Percentiles rank a stretch among this genome's conserved stretches.
Evolutionary conservation across 2,797 vertebrate genomes (phyloP).

Genomic region (Etheostoma perlongum): DNA sequence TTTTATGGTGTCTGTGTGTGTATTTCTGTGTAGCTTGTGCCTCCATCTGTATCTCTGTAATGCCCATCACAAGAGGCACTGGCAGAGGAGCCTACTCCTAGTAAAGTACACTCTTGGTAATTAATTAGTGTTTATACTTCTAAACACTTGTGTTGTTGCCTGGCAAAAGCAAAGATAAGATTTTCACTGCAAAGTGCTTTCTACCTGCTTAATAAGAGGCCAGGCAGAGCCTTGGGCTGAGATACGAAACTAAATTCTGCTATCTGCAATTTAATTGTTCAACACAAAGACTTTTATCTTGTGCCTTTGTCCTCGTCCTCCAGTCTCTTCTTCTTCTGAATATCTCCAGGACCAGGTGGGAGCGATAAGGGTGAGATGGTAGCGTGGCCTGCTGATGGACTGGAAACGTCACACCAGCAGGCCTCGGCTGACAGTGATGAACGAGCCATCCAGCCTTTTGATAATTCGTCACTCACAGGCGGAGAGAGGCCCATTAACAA

Average conservation of each 20-base stretch:
- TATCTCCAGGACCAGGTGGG: slow-evolving; percentile 74
- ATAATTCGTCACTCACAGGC: slow-evolving; percentile 85
- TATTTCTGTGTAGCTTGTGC: slow-evolving; percentile 1
- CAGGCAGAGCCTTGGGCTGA: slow-evolving; percentile 47
- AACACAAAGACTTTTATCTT: slow-evolving; percentile 41
- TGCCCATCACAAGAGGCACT: slow-evolving; percentile 32
- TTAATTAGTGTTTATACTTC: slow-evolving; percentile 75
- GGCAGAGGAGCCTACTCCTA: slow-evolving; percentile 37
- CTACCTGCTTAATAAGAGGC: slow-evolving; percentile 73
- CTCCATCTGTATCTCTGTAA: slow-evolving; percentile 41
- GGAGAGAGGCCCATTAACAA: slow-evolving; percentile 82
- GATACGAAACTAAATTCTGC: slow-evolving; percentile 45
- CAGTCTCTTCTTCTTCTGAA: slow-evolving; percentile 14
- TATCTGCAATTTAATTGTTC: slow-evolving; percentile 62
- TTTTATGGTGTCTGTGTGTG: slow-evolving; percentile 21
- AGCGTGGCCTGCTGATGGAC: slow-evolving; percentile 57
- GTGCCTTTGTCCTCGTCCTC: slow-evolving; percentile 34
- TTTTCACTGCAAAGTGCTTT: slow-evolving; percentile 44
- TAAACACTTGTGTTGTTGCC: slow-evolving; percentile 63
- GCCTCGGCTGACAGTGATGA: slow-evolving; percentile 81
- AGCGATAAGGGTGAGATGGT: slow-evolving; percentile 70
- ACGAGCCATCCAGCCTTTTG: slow-evolving; percentile 79
- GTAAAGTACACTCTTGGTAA: slow-evolving; percentile 57
- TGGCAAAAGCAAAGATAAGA: slow-evolving; percentile 70
- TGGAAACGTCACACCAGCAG: slow-evolving; percentile 56